Percentiles rank a stretch among this genome's conserved stretches.
Conservation (phyloP, 2,797 vertebrate species). For the Vespertilio murinus region DNA sequence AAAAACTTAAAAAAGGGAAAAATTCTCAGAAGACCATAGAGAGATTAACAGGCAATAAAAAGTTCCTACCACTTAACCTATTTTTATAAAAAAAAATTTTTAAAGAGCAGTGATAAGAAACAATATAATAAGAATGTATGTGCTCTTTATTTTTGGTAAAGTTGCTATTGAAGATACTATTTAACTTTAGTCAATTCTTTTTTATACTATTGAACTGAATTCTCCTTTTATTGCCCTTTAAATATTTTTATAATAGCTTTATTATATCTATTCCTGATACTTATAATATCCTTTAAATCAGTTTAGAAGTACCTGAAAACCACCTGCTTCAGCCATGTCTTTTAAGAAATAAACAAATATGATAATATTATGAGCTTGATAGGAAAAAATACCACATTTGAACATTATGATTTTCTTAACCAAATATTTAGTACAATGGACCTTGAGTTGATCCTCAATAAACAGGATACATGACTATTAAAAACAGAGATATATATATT, state of each 20-base stretch:
- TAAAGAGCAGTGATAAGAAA: neutral
- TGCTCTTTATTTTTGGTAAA: slow-evolving; percentile 21
- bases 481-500: neutral
- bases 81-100: neutral
- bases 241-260: neutral
- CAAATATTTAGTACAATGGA: neutral
- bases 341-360: neutral
- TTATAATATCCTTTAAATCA: neutral
- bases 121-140: neutral
- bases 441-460: neutral
- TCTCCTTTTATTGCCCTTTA: neutral
- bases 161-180: slow-evolving; percentile 14
- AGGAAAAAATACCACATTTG: neutral
- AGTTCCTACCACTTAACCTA: neutral
- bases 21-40: neutral
- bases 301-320: neutral
- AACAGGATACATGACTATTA: neutral
- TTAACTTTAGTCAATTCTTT: slow-evolving; percentile 7
- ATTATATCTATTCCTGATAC: neutral
- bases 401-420: slow-evolving; percentile 12
- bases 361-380: neutral
- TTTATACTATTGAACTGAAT: neutral
- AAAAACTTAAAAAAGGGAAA: slow-evolving; percentile 20
- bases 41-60: slow-evolving; percentile 7
- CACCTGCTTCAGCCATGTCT: neutral